A percentile compares a stretch with the other conserved stretches of the same genome.
These are phyloP conservation scores for Drosophila acutilabella DNA, from an alignment of 2,888 invertebrate species.

Conservation along the genomic window DNA sequence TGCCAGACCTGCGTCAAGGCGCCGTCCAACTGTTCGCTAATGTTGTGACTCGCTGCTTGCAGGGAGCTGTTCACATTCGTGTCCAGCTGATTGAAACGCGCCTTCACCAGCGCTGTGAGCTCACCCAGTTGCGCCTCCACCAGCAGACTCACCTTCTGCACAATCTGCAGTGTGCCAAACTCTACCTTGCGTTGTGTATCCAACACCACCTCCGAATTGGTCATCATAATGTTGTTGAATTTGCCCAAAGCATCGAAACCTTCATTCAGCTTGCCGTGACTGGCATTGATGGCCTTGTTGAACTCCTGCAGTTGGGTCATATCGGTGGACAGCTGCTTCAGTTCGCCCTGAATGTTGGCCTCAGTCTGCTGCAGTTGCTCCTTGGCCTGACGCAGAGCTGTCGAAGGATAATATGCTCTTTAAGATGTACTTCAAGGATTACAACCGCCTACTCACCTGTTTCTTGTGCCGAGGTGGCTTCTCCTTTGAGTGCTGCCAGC, in stretches of 20 bases:
- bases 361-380: conserved; percentile 87
- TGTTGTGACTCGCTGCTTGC: conserved; percentile 89
- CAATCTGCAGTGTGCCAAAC: conserved; percentile 93
- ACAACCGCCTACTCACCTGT: conserved; percentile 83
- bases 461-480: conserved; percentile 85
- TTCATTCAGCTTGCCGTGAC: conserved; percentile 86
- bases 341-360: conserved; percentile 85
- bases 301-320: conserved; percentile 87
- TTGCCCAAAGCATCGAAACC: conserved; percentile 88
- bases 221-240: conserved; percentile 91
- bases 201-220: conserved; percentile 93
- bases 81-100: conserved; percentile 90
- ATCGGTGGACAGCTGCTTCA: conserved; percentile 87
- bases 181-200: conserved; percentile 94
- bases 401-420: conserved; percentile 3
- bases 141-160: conserved; percentile 90
- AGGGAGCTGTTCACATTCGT: conserved; percentile 90
- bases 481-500: conserved; percentile 86
- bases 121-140: conserved; percentile 88
- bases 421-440: rapidly evolving
- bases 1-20: conserved; percentile 95
- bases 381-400: conserved; percentile 86
- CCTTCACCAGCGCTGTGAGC: conserved; percentile 88
- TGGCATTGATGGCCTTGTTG: conserved; percentile 86
- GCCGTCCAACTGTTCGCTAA: conserved; percentile 91